These are phyloP conservation scores for Corythaixoides concolor DNA, from an alignment of 2,113 vertebrate genomes.

Conservation along the genomic window DNA sequence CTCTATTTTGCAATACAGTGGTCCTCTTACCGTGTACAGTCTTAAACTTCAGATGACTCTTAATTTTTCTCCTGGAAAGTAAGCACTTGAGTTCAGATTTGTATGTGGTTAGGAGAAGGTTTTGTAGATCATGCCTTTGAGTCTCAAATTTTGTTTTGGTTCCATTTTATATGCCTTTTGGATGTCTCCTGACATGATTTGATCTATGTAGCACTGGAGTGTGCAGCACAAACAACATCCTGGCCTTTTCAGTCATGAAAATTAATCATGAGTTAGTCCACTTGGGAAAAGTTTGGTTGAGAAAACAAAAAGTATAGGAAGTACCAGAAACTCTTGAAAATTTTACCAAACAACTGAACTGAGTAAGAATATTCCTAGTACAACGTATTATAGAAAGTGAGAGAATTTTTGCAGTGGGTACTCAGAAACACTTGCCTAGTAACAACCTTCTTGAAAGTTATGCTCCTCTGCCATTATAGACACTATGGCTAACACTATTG, in stretches of 20 bases:
- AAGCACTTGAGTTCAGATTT: background rate
- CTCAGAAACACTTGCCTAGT: background rate
- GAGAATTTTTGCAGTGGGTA: background rate
- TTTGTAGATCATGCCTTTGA: background rate
- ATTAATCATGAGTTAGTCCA: background rate
- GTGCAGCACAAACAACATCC: background rate
- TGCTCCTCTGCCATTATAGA: background rate
- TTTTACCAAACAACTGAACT: background rate
- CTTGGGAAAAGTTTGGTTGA: background rate
- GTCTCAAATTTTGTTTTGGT: background rate
- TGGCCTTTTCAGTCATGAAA: background rate
- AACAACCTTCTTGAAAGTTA: background rate
- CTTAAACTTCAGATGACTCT: slow-evolving; percentile 22
- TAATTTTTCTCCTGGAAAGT: background rate
- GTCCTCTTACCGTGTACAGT: background rate
- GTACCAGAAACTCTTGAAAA: background rate
- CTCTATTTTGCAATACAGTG: background rate
- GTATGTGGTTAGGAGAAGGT: background rate
- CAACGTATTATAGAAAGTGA: background rate
- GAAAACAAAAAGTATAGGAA: background rate
- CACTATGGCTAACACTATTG: background rate
- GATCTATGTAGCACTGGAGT: background rate
- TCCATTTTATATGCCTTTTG: background rate
- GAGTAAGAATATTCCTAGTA: background rate
- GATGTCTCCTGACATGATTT: background rate